Conservation (phyloP, 2,113 vertebrate genomes). For the Guaruba guarouba region DNA sequence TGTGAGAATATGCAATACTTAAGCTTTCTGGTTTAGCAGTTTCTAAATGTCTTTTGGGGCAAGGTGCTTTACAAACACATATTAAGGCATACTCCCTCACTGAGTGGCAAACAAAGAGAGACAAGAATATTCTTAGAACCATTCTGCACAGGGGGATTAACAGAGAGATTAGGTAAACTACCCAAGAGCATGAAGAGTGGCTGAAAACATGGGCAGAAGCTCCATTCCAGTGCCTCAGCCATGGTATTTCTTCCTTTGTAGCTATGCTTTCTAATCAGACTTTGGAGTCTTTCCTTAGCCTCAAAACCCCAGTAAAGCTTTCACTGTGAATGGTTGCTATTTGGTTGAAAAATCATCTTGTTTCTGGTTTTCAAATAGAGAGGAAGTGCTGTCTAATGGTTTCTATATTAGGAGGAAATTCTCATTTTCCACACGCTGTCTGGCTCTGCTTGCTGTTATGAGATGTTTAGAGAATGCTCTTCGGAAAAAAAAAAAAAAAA, state of each 20-base stretch:
- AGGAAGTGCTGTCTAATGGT: not conserved
- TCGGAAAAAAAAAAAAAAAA: not conserved
- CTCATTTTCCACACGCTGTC: conserved; percentile 4
- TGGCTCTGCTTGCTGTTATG: not conserved
- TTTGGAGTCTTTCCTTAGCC: not conserved
- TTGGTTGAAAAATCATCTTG: not conserved
- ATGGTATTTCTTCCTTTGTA: not conserved
- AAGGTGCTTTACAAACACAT: not conserved
- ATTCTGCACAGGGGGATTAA: not conserved
- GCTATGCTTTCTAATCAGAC: not conserved
- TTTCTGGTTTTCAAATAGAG: conserved; percentile 19
- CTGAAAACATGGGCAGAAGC: not conserved
- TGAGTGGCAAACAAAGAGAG: not conserved
- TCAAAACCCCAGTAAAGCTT: not conserved
- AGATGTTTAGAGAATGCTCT: not conserved
- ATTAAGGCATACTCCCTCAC: not conserved
- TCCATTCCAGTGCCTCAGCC: not conserved
- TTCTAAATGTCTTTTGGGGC: not conserved
- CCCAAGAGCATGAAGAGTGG: not conserved
- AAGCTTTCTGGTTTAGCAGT: not conserved
- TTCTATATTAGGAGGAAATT: conserved; percentile 21
- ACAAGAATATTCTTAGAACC: not conserved
- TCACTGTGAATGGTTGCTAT: not conserved
- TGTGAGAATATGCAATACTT: not conserved
- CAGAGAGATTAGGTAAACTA: not conserved